Percentiles rank a stretch among this genome's conserved stretches.
phyloP scores from a whole-genome alignment of 2,888 invertebrate genomes.

The Acrobasis consociella region DNA sequence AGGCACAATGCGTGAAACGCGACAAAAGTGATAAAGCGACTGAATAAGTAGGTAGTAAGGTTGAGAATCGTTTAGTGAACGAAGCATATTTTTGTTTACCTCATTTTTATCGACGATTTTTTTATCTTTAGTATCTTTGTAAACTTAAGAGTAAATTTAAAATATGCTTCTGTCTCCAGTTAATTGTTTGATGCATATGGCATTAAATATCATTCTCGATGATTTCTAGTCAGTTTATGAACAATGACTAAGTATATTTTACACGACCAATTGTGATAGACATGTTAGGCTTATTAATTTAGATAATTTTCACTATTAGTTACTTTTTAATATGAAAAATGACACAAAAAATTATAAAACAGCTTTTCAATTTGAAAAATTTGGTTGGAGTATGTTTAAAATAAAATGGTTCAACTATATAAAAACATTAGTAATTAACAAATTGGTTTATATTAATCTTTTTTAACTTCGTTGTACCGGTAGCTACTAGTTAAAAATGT shows the following conservation, averaged over 20 bases:
- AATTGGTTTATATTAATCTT: no score
- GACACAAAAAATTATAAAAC: no score
- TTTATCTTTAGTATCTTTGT: not conserved
- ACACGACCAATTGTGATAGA: constrained; percentile 13
- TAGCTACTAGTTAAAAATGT: no score
- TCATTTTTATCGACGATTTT: not conserved
- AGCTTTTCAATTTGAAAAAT: no score
- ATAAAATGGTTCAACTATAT: no score
- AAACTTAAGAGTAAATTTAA: not conserved
- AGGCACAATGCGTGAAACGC: constrained; percentile 43
- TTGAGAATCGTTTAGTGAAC: constrained; percentile 38
- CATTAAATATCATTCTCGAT: not conserved
- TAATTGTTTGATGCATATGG: not conserved
- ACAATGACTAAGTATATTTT: not conserved
- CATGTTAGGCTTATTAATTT: not conserved
- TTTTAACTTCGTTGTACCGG: no score
- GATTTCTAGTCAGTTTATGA: not conserved
- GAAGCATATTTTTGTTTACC: constrained; percentile 26
- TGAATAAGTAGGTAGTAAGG: constrained; percentile 70
- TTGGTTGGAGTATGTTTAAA: no score
- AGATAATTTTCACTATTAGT: not conserved
- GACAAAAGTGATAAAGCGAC: constrained; percentile 79
- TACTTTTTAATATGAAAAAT: no score
- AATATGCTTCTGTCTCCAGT: constrained; percentile 6
- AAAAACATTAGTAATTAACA: no score